Percentiles rank a stretch among this genome's conserved stretches.
Evolutionary conservation across 2,888 invertebrate species (phyloP).

Genomic region (Lasioglossum oenotherae): DNA sequence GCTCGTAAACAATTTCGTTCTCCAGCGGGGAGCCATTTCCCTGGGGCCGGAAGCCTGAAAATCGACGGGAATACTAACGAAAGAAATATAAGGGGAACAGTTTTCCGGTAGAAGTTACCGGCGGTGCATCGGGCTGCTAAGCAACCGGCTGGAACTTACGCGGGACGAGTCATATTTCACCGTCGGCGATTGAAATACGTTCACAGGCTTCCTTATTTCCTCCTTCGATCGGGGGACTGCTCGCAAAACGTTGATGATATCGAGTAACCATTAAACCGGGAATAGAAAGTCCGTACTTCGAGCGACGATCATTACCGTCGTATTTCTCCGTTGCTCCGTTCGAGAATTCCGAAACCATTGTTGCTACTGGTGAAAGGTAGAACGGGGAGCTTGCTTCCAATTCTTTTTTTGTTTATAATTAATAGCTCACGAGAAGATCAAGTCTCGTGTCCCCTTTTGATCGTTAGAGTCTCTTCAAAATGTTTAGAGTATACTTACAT

Average conservation of each 20-base stretch:
- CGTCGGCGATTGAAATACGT: conserved; percentile 20
- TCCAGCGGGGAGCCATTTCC: conserved; percentile 20
- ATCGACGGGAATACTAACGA: conserved; percentile 12
- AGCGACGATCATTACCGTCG: conserved; percentile 9
- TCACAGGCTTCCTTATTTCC: conserved; percentile 17
- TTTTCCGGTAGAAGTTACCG: conserved; percentile 36
- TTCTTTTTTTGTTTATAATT: not conserved
- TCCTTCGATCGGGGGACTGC: not conserved
- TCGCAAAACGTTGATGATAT: conserved; percentile 14
- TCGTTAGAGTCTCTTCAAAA: not conserved
- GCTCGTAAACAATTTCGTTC: conserved; percentile 53
- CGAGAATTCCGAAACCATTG: not conserved
- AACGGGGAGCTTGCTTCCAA: not conserved
- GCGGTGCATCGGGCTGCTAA: conserved; percentile 1
- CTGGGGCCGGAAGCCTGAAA: conserved; percentile 13
- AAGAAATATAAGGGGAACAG: conserved; percentile 29
- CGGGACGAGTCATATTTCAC: conserved; percentile 27
- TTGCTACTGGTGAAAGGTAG: not conserved
- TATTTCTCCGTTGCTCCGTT: not conserved
- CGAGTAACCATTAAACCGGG: conserved; percentile 7
- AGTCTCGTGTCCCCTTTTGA: not conserved
- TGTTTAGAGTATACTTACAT: not conserved
- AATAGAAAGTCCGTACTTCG: conserved; percentile 27
- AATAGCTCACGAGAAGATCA: not conserved
- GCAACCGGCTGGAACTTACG: conserved; percentile 12